A percentile compares a stretch with the other conserved stretches of the same genome.
phyloP scores from a whole-genome alignment of 2,797 vertebrate genomes.

The Sebastiscus tertius region DNA sequence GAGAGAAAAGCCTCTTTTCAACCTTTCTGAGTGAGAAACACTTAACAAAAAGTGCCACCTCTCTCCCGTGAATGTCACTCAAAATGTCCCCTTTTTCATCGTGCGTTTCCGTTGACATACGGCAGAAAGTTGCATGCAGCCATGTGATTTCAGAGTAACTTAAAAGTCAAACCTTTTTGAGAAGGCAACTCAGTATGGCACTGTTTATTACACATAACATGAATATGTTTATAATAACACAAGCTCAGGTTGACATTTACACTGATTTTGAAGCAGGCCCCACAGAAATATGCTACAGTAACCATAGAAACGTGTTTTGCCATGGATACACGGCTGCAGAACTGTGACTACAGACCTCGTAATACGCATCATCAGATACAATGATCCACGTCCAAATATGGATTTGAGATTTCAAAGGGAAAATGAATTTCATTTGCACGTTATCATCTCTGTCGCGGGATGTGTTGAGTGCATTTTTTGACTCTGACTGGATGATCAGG shows the following conservation, averaged over 20 bases:
- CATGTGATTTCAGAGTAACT: too few species aligned
- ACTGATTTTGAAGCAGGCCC: background rate
- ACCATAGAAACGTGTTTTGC: slow-evolving; percentile 15
- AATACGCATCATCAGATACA: background rate
- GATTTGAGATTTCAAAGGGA: background rate
- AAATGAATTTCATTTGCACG: background rate
- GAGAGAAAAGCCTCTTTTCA: slow-evolving; percentile 50
- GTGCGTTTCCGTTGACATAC: background rate
- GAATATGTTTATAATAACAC: background rate
- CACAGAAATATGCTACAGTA: background rate
- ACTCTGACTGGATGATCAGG: background rate
- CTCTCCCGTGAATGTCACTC: slow-evolving; percentile 27
- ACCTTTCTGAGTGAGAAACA: slow-evolving; percentile 50
- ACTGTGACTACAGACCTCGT: background rate
- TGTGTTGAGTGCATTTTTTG: background rate
- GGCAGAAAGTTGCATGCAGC: background rate
- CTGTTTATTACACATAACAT: background rate
- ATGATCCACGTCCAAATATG: background rate
- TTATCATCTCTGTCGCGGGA: background rate
- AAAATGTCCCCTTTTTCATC: slow-evolving; percentile 10
- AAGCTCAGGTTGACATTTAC: background rate
- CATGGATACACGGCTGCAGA: background rate
- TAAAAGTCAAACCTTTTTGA: background rate
- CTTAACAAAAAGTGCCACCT: slow-evolving; percentile 41
- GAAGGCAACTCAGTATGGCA: background rate